A percentile compares a stretch with the other conserved stretches of the same genome.
These are phyloP conservation scores for Pseudomugil tenellus DNA, from an alignment of 2,797 vertebrate genomes.

Conservation along the genomic window DNA sequence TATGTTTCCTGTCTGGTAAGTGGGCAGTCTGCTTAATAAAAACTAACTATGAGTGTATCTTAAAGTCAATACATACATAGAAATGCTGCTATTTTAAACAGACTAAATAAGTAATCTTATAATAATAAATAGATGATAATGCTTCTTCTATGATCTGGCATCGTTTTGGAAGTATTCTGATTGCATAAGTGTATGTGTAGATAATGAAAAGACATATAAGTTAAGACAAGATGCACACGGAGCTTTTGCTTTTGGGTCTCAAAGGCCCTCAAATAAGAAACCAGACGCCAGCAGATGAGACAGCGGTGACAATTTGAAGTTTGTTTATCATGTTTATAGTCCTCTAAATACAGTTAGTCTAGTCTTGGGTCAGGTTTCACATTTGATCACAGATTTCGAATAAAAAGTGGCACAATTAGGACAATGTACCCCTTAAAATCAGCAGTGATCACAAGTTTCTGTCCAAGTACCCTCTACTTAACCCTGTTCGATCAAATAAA, in stretches of 20 bases:
- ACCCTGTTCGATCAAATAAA: not conserved
- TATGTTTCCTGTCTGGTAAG: not conserved
- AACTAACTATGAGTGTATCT: not conserved
- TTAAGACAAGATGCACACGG: not conserved
- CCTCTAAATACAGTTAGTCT: not conserved
- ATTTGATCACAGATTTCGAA: not conserved
- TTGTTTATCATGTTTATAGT: not conserved
- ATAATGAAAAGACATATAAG: not conserved
- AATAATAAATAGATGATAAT: not conserved
- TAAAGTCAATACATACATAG: not conserved
- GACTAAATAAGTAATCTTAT: not conserved
- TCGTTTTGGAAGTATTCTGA: not conserved
- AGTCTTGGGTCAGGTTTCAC: not conserved
- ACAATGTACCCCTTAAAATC: not conserved
- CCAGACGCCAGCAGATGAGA: too few relatives aligned
- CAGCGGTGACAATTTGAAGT: too few relatives aligned
- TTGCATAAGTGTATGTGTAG: not conserved
- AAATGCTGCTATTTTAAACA: not conserved
- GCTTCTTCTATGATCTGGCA: not conserved
- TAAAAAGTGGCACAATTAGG: not conserved
- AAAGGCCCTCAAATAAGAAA: not conserved
- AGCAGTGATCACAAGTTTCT: not conserved
- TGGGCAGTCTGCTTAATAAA: not conserved
- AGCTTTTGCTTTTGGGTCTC: not conserved
- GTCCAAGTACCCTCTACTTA: not conserved